Evolutionary conservation across 2,113 vertebrate genomes (phyloP).

Genomic region (Accipiter cooperii): DNA sequence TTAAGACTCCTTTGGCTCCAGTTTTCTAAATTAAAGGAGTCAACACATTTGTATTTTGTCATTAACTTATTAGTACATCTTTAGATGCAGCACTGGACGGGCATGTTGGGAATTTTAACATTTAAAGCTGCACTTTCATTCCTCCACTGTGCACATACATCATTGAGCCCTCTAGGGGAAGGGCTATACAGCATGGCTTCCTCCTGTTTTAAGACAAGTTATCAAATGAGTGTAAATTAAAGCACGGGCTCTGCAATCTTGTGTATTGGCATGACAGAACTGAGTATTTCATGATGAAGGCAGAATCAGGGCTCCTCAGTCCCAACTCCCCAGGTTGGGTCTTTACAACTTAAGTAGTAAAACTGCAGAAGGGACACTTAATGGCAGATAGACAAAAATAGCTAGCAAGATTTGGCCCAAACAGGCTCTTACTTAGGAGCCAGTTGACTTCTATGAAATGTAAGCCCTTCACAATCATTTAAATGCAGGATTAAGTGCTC

Average conservation of each 20-base stretch:
- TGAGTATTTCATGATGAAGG: rapidly evolving
- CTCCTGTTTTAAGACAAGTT: neutral
- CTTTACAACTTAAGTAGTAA: neutral
- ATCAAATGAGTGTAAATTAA: neutral
- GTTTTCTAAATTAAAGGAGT: conserved; percentile 29
- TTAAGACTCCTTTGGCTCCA: neutral
- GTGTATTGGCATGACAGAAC: neutral
- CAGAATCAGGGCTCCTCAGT: neutral
- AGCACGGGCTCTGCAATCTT: neutral
- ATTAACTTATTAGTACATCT: conserved; percentile 1
- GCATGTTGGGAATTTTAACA: neutral
- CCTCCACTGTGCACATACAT: neutral
- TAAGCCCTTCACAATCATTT: neutral
- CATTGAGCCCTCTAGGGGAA: neutral
- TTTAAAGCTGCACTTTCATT: neutral
- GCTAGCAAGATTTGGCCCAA: neutral
- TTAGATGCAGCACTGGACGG: neutral
- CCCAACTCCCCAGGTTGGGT: rapidly evolving
- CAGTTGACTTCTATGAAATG: neutral
- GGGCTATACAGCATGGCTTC: neutral
- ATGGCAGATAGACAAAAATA: neutral
- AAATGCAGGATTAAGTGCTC: neutral
- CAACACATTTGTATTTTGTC: neutral
- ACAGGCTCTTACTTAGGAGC: neutral
- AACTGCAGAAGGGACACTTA: neutral